Percentiles rank a stretch among this genome's conserved stretches.
Evolutionary conservation across 2,888 invertebrate genomes (phyloP).

Genomic region (Rhagium mordax): DNA sequence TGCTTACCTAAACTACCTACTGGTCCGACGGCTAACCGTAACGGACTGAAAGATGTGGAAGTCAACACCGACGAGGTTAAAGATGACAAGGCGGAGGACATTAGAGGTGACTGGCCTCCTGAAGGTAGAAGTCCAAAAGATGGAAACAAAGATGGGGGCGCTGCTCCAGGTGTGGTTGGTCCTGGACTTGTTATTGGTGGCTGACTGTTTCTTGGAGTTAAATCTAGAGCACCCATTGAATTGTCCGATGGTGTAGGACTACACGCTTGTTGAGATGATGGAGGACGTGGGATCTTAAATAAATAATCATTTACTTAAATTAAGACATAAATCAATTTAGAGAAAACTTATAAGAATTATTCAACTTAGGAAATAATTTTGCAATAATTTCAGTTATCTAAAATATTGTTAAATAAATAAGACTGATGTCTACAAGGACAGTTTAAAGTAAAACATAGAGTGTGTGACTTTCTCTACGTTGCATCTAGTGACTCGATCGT

Average conservation of each 20-base stretch:
- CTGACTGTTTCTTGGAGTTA: slow-evolving; percentile 71
- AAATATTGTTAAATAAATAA: no score
- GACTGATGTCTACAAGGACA: no score
- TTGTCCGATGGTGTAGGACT: slow-evolving; percentile 72
- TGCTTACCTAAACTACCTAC: slow-evolving; percentile 57
- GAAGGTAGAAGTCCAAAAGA: slow-evolving; percentile 75
- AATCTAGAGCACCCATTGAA: slow-evolving; percentile 74
- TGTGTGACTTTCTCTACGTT: no score
- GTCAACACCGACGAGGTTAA: slow-evolving; percentile 87
- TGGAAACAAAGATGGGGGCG: slow-evolving; percentile 70
- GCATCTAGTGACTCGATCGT: no score
- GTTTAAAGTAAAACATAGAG: no score
- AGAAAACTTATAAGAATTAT: background rate
- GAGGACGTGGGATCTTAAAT: slow-evolving; percentile 68
- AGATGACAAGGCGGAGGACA: slow-evolving; percentile 85
- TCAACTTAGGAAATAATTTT: background rate
- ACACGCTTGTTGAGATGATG: slow-evolving; percentile 67
- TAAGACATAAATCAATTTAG: slow-evolving; percentile 3
- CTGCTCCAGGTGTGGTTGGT: slow-evolving; percentile 61
- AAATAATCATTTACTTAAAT: slow-evolving; percentile 12
- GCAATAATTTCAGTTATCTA: no score
- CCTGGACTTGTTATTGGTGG: slow-evolving; percentile 60
- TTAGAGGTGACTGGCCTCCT: slow-evolving; percentile 77
- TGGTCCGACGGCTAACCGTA: slow-evolving; percentile 87
- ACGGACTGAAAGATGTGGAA: slow-evolving; percentile 89